Evolutionary conservation across 2,888 invertebrate species (phyloP).

Genomic region (Steinernema scapterisci): DNA sequence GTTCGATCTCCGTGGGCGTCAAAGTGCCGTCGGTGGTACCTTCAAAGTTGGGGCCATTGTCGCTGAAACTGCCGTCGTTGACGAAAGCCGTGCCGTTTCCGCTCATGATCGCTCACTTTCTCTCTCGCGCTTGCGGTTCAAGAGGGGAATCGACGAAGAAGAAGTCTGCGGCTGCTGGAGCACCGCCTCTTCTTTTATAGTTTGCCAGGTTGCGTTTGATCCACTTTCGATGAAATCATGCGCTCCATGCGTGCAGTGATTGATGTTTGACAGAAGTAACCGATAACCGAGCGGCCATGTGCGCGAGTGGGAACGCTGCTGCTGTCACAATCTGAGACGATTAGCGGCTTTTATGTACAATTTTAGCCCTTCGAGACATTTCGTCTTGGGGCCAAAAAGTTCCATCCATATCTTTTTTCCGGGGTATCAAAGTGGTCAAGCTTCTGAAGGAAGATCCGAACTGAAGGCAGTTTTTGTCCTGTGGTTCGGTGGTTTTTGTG

Average conservation of each 20-base stretch:
- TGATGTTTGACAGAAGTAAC: slow-evolving; percentile 24
- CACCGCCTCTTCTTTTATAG: slow-evolving; percentile 28
- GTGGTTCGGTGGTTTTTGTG: not conserved
- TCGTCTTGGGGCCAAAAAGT: too few species aligned
- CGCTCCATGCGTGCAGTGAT: slow-evolving; percentile 19
- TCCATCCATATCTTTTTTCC: too few species aligned
- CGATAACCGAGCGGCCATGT: not conserved
- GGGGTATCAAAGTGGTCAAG: too few species aligned
- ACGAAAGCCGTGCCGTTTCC: slow-evolving; percentile 3
- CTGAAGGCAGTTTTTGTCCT: not conserved
- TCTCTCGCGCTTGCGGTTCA: not conserved
- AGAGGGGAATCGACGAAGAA: slow-evolving; percentile 3
- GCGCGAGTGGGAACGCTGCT: not conserved
- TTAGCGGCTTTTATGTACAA: not conserved
- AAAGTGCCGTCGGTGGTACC: not conserved
- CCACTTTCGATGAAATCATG: slow-evolving; percentile 32
- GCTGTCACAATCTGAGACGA: not conserved
- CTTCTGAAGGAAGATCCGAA: too few species aligned
- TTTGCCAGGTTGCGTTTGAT: slow-evolving; percentile 13
- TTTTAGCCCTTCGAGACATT: not conserved
- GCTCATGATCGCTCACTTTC: not conserved
- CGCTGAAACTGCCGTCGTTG: not conserved
- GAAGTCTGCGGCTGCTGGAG: not conserved
- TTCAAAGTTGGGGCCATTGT: not conserved
- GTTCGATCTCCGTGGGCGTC: not conserved